Conservation (phyloP, 2,797 vertebrate genomes). For the Leptatherina wallacei region DNA sequence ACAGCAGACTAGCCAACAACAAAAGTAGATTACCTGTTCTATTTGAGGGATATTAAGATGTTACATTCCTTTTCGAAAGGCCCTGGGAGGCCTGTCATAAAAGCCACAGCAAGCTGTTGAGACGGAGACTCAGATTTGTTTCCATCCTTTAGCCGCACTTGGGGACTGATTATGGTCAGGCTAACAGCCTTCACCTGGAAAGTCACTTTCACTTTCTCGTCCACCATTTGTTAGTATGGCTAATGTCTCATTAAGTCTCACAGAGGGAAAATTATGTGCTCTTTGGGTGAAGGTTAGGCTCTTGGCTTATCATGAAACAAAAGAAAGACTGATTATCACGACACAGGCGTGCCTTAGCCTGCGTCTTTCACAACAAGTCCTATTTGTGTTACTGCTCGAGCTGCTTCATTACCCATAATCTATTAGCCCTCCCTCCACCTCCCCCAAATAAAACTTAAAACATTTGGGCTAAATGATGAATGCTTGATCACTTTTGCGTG, state of each 20-base stretch:
- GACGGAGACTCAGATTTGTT: constrained; percentile 73
- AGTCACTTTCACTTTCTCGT: constrained; percentile 79
- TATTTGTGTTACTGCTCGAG: constrained; percentile 71
- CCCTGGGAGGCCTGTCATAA: constrained; percentile 75
- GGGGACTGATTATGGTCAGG: constrained; percentile 78
- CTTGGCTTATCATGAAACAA: constrained; percentile 71
- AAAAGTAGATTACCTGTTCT: constrained; percentile 78
- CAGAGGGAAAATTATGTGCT: constrained; percentile 76
- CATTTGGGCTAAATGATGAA: constrained; percentile 77
- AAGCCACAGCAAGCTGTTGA: constrained; percentile 80
- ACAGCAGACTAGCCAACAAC: constrained; percentile 62
- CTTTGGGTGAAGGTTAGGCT: constrained; percentile 79
- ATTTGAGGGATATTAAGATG: constrained; percentile 79
- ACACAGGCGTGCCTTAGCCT: constrained; percentile 39
- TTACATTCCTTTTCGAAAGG: constrained; percentile 65
- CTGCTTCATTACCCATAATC: constrained; percentile 78
- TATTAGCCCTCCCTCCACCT: constrained; percentile 68
- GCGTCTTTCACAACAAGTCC: constrained; percentile 71
- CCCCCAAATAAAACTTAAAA: constrained; percentile 73
- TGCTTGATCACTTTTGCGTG: constrained; percentile 67
- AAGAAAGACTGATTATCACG: constrained; percentile 72
- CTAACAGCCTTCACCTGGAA: constrained; percentile 78
- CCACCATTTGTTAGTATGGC: constrained; percentile 76
- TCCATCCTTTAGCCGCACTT: constrained; percentile 77
- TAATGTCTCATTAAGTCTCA: constrained; percentile 81